Conservation (phyloP, 2,888 invertebrate species). For the Pollenia griseotomentosa region DNA sequence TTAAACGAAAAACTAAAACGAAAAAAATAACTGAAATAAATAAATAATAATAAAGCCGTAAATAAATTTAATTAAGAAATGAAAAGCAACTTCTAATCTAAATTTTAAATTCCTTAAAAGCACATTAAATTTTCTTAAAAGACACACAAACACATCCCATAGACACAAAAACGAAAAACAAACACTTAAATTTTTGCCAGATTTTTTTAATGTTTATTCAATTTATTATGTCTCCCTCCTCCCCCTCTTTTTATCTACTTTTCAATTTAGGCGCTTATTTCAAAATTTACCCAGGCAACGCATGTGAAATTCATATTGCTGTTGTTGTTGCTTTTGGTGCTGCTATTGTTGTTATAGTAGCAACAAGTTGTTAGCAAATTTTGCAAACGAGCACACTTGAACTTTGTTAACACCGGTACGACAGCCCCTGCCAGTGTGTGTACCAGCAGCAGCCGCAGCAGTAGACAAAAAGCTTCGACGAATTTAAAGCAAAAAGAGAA, state of each 20-base stretch:
- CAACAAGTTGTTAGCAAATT: slow-evolving; percentile 81
- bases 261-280: slow-evolving; percentile 60
- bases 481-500: slow-evolving; percentile 42
- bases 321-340: slow-evolving; percentile 18
- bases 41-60: no score
- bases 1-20: no score
- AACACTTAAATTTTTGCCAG: slow-evolving; percentile 36
- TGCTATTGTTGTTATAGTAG: slow-evolving; percentile 38
- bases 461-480: slow-evolving; percentile 51
- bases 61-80: no score
- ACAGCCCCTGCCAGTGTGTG: slow-evolving; percentile 48
- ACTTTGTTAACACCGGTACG: slow-evolving; percentile 73
- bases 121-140: neutral
- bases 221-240: slow-evolving; percentile 10
- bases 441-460: neutral
- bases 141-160: neutral
- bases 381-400: slow-evolving; percentile 76
- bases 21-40: no score
- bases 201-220: slow-evolving; percentile 56
- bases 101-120: neutral
- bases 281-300: slow-evolving; percentile 39
- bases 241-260: neutral
- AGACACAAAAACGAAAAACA: neutral
- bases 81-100: neutral
- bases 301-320: slow-evolving; percentile 41